Evolutionary conservation across 2,888 invertebrate species (phyloP).

Genomic region (Nomada lathburiana): DNA sequence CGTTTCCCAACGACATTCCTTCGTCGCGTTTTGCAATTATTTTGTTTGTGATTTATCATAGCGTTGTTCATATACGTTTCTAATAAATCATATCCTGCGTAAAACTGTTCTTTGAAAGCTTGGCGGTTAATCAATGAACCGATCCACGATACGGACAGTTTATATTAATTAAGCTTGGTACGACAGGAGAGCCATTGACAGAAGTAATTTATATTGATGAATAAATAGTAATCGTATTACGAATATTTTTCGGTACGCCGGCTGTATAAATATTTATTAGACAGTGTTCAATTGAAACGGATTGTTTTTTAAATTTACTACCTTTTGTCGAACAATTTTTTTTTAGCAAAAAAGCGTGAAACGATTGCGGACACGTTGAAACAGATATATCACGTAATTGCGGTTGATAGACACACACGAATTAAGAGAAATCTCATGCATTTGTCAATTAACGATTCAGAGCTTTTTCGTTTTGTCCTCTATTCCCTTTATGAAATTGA

Average conservation of each 20-base stretch:
- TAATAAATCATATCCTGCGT: too few species aligned
- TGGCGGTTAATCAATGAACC: not conserved
- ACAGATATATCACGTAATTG: conserved; percentile 6
- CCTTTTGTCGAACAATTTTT: conserved; percentile 4
- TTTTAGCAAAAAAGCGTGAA: conserved; percentile 21
- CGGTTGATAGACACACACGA: too few species aligned
- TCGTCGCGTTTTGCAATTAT: too few species aligned
- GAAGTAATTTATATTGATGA: conserved; percentile 18
- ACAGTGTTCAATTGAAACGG: conserved; percentile 30
- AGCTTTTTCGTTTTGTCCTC: not conserved
- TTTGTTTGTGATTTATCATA: too few species aligned
- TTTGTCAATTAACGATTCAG: too few species aligned
- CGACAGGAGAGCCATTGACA: not conserved
- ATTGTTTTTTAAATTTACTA: conserved; percentile 35
- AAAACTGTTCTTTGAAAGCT: not conserved
- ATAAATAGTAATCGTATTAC: conserved; percentile 28
- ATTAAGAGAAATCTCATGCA: too few species aligned
- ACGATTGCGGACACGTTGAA: conserved; percentile 6
- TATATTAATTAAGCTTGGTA: conserved; percentile 16
- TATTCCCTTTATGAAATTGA: too few species aligned
- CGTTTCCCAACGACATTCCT: too few species aligned
- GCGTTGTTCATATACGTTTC: too few species aligned
- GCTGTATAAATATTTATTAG: conserved; percentile 19
- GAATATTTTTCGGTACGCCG: not conserved
- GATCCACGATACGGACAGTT: conserved; percentile 1